These are phyloP conservation scores for Poicephalus gulielmi DNA, from an alignment of 2,113 vertebrate species.

Conservation along the genomic window DNA sequence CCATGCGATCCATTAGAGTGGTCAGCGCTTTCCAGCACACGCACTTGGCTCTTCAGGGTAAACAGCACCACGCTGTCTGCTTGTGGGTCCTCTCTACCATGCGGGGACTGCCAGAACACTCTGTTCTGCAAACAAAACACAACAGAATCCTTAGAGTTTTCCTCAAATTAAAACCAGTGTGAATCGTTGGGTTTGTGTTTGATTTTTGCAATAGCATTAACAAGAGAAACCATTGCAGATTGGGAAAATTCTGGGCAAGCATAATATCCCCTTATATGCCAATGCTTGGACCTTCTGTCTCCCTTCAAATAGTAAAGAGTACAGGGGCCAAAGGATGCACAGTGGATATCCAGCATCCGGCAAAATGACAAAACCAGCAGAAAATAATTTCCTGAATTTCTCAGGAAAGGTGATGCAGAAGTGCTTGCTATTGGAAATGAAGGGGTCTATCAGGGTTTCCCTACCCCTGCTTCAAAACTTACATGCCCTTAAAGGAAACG, in stretches of 20 bases:
- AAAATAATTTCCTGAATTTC: background rate
- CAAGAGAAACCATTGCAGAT: background rate
- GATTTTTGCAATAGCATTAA: slow-evolving; percentile 22
- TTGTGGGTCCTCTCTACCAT: slow-evolving; percentile 35
- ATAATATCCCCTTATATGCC: background rate
- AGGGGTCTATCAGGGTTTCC: background rate
- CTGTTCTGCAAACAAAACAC: slow-evolving; percentile 75
- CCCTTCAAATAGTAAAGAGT: background rate
- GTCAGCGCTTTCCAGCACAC: slow-evolving; percentile 67
- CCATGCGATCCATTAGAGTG: slow-evolving; percentile 86
- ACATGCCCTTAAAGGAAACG: background rate
- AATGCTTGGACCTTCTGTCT: background rate
- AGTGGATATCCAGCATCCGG: background rate
- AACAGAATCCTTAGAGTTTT: slow-evolving; percentile 59
- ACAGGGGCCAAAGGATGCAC: background rate
- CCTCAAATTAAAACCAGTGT: slow-evolving; percentile 58
- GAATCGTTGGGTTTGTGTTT: slow-evolving; percentile 18
- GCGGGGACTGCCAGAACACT: slow-evolving; percentile 61
- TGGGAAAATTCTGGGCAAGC: slow-evolving; percentile 11
- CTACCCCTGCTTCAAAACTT: background rate
- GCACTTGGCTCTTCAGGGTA: slow-evolving; percentile 63
- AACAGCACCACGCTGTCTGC: slow-evolving; percentile 61
- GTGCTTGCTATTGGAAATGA: background rate
- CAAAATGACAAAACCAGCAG: background rate
- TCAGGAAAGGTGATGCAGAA: background rate